Evolutionary conservation across 2,888 invertebrate species (phyloP), one percentile per base, ranked within the genome.

Genomic region (Ceriagrion tenellum): DNA sequence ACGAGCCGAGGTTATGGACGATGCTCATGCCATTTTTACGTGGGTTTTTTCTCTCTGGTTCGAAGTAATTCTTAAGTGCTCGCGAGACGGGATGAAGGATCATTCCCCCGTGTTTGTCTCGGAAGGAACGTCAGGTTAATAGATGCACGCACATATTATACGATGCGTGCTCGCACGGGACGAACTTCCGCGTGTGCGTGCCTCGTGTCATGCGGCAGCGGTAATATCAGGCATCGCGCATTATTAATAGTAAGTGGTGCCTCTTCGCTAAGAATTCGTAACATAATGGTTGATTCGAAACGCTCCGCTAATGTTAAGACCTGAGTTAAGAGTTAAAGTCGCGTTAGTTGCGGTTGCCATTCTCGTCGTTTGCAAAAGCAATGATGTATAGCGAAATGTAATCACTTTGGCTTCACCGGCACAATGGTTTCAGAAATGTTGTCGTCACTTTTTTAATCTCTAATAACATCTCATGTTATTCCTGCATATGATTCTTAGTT

Each of bases 1-100:
- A 35, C 81, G 81, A 23, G 35, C 35, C 13, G n/a, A 35, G 81
- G 81, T 12, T 20, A 59, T 35, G 69, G 69, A 81, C 13, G 59
- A 59, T 47, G 69, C n/a, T 81, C 81, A 81, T 35, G 35, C 81
- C 81, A 81, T 81, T 81, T 81, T 81, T 81, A 81, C 35, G 81
- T 81, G 81, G 81, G 18, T 59, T 59, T 35, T 81, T n/a, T n/a
- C n/a, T 81, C 81, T 81, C 81, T 81, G 35, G 35, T 81, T 81
- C 81, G 81, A 35, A 26, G 81, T 81, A 81, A 81, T 81, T 81
- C 81, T 35, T 81, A 81, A 35, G 81, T 81, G 81, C 81, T 30
- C 35, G 35, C 81, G 81, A n/a, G 81, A 81, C 81, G 35, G 81
- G 81, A 16, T 81, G 81, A 81, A 81, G 16, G 81, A 81, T 81